Conservation (phyloP, 2,888 invertebrate species). For the Mimas tiliae region DNA sequence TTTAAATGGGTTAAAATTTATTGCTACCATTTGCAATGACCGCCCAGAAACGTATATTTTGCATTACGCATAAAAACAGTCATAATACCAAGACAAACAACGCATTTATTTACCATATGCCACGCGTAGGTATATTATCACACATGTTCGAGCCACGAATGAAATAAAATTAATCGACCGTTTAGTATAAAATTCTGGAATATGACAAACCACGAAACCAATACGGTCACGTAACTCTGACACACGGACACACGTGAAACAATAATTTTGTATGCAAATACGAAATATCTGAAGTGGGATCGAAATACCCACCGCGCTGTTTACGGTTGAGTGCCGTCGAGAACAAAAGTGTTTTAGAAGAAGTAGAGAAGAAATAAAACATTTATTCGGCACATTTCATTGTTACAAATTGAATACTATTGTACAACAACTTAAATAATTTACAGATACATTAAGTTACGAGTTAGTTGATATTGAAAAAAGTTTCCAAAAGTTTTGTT, state of each 20-base stretch:
- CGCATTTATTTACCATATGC: background rate
- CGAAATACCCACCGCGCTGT: slow-evolving; percentile 58
- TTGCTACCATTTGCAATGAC: background rate
- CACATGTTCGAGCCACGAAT: slow-evolving; percentile 36
- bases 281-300: slow-evolving; percentile 76
- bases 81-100: background rate
- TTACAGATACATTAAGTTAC: too few relatives aligned
- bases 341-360: slow-evolving; percentile 44
- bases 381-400: too few relatives aligned
- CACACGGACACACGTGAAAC: slow-evolving; percentile 47
- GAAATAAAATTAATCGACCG: slow-evolving; percentile 61
- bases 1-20: too few relatives aligned
- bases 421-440: too few relatives aligned
- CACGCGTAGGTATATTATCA: background rate
- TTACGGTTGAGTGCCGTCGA: slow-evolving; percentile 51
- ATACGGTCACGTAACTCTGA: slow-evolving; percentile 45
- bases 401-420: too few relatives aligned
- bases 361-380: background rate
- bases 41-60: background rate
- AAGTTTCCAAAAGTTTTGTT: too few relatives aligned
- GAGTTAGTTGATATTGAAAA: too few relatives aligned
- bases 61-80: background rate
- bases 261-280: slow-evolving; percentile 77
- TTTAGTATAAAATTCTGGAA: slow-evolving; percentile 40
- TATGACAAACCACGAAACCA: slow-evolving; percentile 50